Evolutionary conservation across 2,888 invertebrate genomes (phyloP).

Genomic region (Rhabditoides inermis): DNA sequence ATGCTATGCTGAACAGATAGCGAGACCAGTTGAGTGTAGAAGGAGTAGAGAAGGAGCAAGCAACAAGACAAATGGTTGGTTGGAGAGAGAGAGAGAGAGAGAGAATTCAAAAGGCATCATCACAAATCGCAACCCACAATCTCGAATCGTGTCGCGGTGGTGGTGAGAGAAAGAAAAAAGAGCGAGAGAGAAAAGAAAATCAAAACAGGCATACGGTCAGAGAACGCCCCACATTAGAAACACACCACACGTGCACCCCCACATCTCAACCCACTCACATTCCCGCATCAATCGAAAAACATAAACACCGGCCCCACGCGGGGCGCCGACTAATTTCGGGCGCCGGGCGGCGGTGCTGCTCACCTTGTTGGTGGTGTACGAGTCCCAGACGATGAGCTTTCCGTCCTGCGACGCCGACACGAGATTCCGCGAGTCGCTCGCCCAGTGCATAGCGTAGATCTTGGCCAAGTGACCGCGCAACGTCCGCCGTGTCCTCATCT

Average conservation of each 20-base stretch:
- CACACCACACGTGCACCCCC: neutral
- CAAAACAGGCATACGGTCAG: neutral
- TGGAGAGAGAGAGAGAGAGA: neutral
- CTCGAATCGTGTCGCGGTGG: too few species aligned
- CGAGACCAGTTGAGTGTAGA: too few species aligned
- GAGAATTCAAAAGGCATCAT: neutral
- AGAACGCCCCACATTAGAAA: neutral
- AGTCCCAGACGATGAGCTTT: constrained; percentile 99
- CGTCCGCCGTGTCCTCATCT: constrained; percentile 96
- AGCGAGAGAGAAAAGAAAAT: too few species aligned
- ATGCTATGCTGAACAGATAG: too few species aligned
- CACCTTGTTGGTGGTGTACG: constrained; percentile 99
- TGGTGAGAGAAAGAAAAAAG: too few species aligned
- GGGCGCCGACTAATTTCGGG: too few species aligned
- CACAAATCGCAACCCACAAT: too few species aligned
- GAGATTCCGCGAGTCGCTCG: constrained; percentile 85
- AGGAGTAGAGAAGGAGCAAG: neutral
- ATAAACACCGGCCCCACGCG: too few species aligned
- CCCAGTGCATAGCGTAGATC: constrained; percentile 99
- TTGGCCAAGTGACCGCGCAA: constrained; percentile 97
- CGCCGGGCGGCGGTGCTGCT: constrained; percentile 62
- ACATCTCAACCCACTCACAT: neutral
- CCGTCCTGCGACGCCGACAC: constrained; percentile 99
- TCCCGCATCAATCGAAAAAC: neutral
- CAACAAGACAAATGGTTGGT: neutral